A percentile compares a stretch with the other conserved stretches of the same genome.
phyloP scores from a whole-genome alignment of 92 coral and sea anemone genomes.

The Montipora capitata region DNA sequence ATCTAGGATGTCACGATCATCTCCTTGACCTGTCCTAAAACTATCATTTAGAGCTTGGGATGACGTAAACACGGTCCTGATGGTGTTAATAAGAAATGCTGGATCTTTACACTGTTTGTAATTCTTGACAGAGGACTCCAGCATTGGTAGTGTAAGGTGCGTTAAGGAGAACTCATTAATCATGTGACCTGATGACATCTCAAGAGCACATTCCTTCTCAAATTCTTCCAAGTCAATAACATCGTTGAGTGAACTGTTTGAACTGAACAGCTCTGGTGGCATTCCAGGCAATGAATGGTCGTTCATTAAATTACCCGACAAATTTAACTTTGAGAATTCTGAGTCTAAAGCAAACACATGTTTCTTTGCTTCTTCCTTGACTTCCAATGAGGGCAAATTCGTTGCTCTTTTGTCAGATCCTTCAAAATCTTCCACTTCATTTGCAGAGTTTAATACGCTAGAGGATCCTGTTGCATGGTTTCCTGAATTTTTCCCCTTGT shows the following conservation, averaged over 20 bases:
- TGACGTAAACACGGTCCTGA: slow-evolving; percentile 94
- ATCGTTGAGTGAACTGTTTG: slow-evolving; percentile 84
- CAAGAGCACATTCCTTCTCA: slow-evolving; percentile 97
- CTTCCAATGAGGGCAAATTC: background rate
- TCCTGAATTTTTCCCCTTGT: background rate
- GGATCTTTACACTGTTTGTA: slow-evolving; percentile 88
- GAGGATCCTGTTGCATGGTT: slow-evolving; percentile 7
- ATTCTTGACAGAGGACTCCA: slow-evolving; percentile 86
- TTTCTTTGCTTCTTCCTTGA: slow-evolving; percentile 26
- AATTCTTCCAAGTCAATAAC: slow-evolving; percentile 86
- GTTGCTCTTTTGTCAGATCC: background rate
- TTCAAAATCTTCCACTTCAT: background rate
- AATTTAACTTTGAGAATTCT: slow-evolving; percentile 84
- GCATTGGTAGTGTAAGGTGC: slow-evolving; percentile 90
- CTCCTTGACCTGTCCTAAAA: slow-evolving; percentile 64
- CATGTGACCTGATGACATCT: slow-evolving; percentile 88
- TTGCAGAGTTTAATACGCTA: background rate
- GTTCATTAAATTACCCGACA: slow-evolving; percentile 82
- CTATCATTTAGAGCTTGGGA: slow-evolving; percentile 98
- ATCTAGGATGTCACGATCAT: slow-evolving; percentile 64
- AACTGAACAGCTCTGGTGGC: slow-evolving; percentile 76
- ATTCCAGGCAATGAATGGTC: slow-evolving; percentile 57
- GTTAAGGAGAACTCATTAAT: slow-evolving; percentile 94
- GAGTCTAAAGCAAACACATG: slow-evolving; percentile 53
- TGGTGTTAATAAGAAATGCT: slow-evolving; percentile 92